Conservation (phyloP, 1,140 invertebrate genomes). For the Orchestia grillus region DNA sequence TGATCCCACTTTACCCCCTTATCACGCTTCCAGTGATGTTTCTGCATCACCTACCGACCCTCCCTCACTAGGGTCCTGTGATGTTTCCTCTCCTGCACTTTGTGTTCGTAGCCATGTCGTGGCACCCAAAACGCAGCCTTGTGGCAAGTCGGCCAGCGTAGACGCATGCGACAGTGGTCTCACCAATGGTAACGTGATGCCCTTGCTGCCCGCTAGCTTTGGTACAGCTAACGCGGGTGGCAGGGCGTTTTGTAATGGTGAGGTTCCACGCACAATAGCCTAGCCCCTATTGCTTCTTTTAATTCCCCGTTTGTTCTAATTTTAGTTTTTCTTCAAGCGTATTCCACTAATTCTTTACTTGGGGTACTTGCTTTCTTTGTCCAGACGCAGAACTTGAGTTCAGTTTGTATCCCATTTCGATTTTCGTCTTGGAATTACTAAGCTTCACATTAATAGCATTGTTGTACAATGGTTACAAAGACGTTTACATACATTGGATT, state of each 20-base stretch:
- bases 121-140: background rate
- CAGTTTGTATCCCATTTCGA: background rate
- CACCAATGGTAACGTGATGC: constrained; percentile 45
- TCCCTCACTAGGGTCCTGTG: constrained; percentile 31
- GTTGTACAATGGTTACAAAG: background rate
- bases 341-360: background rate
- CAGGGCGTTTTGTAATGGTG: constrained; percentile 27
- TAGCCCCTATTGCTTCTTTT: background rate
- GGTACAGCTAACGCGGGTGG: constrained; percentile 15
- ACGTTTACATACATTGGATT: background rate
- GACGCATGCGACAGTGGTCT: background rate
- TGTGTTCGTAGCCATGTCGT: constrained; percentile 26
- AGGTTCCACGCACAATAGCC: background rate
- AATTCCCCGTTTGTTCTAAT: background rate
- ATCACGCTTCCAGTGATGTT: constrained; percentile 21
- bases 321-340: background rate
- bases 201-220: constrained; percentile 17
- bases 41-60: background rate
- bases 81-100: constrained; percentile 48
- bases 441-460: background rate
- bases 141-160: background rate
- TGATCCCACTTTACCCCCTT: background rate
- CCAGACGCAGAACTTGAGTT: background rate
- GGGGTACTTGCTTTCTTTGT: background rate
- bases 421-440: background rate